phyloP scores from a whole-genome alignment of 2,797 vertebrate genomes.

The Loriculus beryllinus region DNA sequence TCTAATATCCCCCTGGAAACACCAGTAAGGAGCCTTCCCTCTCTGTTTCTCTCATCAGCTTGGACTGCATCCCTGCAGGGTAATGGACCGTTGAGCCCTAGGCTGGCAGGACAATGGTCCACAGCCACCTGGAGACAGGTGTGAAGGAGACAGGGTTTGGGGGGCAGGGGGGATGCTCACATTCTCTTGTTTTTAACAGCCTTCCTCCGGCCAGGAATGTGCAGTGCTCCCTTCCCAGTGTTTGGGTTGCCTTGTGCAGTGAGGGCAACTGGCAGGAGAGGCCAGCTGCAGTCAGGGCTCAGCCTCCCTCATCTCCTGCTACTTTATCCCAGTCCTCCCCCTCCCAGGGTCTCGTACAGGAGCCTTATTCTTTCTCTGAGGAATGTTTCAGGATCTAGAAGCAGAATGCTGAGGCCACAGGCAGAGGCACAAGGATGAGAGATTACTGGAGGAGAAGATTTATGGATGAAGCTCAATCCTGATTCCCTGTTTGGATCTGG shows the following conservation, averaged over 20 bases:
- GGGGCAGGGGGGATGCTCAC: neutral
- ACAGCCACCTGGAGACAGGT: neutral
- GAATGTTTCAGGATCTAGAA: neutral
- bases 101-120: neutral
- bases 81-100: accelerated
- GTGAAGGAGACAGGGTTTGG: neutral
- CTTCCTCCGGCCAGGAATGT: neutral
- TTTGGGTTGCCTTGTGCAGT: neutral
- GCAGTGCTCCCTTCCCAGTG: neutral
- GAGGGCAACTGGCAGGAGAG: neutral
- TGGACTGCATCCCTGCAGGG: neutral
- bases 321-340: neutral
- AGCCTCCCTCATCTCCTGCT: neutral
- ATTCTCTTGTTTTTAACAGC: neutral
- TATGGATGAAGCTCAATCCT: neutral
- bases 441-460: neutral
- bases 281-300: neutral
- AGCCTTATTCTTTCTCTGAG: neutral
- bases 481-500: neutral
- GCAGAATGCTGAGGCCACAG: neutral
- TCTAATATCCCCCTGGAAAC: neutral
- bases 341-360: neutral
- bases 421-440: neutral
- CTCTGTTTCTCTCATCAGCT: neutral
- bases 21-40: neutral